Evolutionary conservation across 2,888 invertebrate species (phyloP).

Genomic region (Diogma glabrata): DNA sequence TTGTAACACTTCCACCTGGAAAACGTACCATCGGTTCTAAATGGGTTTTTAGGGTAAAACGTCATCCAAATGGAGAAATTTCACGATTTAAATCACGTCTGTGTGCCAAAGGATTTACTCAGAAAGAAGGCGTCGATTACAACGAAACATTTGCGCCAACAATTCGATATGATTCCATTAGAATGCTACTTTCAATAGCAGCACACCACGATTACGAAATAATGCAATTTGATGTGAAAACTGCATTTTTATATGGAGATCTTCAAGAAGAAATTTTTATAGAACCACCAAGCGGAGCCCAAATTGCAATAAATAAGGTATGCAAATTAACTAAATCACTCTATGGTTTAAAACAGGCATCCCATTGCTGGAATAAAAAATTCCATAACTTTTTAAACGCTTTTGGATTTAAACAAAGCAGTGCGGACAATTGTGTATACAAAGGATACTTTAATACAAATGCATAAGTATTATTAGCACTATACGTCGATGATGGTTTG

Average conservation of each 20-base stretch:
- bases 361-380: neutral
- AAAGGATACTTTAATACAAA: constrained; percentile 4
- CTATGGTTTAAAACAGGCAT: neutral
- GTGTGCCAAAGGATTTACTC: too few relatives aligned
- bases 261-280: neutral
- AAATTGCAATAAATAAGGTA: neutral
- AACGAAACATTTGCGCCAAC: too few relatives aligned
- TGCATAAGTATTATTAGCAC: too few relatives aligned
- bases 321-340: too few relatives aligned
- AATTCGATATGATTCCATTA: too few relatives aligned
- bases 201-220: too few relatives aligned
- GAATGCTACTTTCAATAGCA: neutral
- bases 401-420: neutral
- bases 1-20: neutral
- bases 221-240: neutral
- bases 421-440: constrained; percentile 12
- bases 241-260: neutral
- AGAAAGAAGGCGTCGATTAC: too few relatives aligned
- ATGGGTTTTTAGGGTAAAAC: neutral
- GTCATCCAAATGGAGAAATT: neutral
- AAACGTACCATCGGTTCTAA: neutral
- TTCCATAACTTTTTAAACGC: neutral
- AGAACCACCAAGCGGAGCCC: neutral
- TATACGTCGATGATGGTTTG: neutral
- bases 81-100: too few relatives aligned